These are phyloP conservation scores for Eidolon dupreanum DNA, from an alignment of 2,797 vertebrate species.

Conservation along the genomic window DNA sequence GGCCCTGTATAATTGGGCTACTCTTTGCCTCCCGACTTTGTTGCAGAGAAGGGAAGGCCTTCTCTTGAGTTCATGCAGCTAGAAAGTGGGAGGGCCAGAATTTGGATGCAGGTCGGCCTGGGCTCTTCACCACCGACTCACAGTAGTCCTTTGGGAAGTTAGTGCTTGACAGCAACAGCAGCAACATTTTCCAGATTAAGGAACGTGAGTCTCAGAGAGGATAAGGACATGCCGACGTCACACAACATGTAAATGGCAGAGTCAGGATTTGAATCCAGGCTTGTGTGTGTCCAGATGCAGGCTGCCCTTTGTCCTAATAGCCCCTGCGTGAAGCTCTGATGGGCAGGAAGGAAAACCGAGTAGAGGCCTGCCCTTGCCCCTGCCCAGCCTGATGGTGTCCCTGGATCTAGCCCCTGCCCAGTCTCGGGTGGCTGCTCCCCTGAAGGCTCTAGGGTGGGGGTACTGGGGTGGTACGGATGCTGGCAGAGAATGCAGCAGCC, in stretches of 20 bases:
- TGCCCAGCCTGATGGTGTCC: background rate
- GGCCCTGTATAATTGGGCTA: background rate
- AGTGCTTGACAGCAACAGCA: background rate
- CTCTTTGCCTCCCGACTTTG: background rate
- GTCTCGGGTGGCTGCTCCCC: background rate
- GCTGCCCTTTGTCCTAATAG: background rate
- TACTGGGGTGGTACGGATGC: background rate
- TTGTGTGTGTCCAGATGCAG: background rate
- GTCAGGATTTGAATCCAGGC: background rate
- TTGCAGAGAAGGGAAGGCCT: background rate
- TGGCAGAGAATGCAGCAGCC: conserved; percentile 24
- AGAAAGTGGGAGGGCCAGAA: background rate
- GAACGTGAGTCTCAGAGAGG: background rate
- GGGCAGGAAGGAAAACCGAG: background rate
- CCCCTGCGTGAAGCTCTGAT: background rate
- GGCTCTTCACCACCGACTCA: background rate
- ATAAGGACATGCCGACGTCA: background rate
- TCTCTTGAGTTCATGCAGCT: background rate
- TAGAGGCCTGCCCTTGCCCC: background rate
- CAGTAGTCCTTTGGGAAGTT: background rate
- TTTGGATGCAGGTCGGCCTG: background rate
- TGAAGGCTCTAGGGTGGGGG: background rate
- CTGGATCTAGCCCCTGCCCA: background rate
- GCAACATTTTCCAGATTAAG: conserved; percentile 40
- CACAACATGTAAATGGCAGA: background rate